Conservation (phyloP, 2,797 vertebrate species). For the Chromobotia macracanthus region DNA sequence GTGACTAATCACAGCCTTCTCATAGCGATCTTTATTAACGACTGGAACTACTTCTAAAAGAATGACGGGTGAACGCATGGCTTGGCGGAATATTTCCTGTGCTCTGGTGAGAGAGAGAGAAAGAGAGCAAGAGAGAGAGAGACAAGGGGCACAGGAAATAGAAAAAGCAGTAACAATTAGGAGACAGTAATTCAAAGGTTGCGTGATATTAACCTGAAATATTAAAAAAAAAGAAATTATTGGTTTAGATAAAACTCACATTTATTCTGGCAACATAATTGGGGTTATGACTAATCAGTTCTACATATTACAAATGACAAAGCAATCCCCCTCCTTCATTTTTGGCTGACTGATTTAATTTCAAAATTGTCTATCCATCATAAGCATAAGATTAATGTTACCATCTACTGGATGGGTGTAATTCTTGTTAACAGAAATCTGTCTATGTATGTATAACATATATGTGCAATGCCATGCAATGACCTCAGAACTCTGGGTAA, state of each 20-base stretch:
- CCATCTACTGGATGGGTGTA: slow-evolving; percentile 42
- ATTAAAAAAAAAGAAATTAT: slow-evolving; percentile 52
- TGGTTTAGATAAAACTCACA: slow-evolving; percentile 54
- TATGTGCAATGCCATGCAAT: neutral
- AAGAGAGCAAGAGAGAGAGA: neutral
- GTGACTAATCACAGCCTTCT: slow-evolving; percentile 86
- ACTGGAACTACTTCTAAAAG: slow-evolving; percentile 84
- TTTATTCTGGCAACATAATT: slow-evolving; percentile 58
- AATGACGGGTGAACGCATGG: slow-evolving; percentile 86
- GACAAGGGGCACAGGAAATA: slow-evolving; percentile 17
- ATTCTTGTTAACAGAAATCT: slow-evolving; percentile 33
- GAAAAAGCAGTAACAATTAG: slow-evolving; percentile 18
- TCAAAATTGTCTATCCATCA: slow-evolving; percentile 58
- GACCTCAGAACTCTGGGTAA: slow-evolving; percentile 9
- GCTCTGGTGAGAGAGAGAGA: slow-evolving; percentile 66
- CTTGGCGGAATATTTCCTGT: slow-evolving; percentile 92
- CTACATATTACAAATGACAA: slow-evolving; percentile 58
- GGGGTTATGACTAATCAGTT: slow-evolving; percentile 61
- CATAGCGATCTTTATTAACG: slow-evolving; percentile 85
- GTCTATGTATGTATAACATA: slow-evolving; percentile 41
- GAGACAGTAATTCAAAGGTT: slow-evolving; percentile 39
- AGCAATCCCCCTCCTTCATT: slow-evolving; percentile 57
- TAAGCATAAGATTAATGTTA: slow-evolving; percentile 53
- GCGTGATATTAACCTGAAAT: slow-evolving; percentile 52
- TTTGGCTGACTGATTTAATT: slow-evolving; percentile 62